Evolutionary conservation across 2,797 vertebrate genomes (phyloP).

Genomic region (Amniataba percoides): DNA sequence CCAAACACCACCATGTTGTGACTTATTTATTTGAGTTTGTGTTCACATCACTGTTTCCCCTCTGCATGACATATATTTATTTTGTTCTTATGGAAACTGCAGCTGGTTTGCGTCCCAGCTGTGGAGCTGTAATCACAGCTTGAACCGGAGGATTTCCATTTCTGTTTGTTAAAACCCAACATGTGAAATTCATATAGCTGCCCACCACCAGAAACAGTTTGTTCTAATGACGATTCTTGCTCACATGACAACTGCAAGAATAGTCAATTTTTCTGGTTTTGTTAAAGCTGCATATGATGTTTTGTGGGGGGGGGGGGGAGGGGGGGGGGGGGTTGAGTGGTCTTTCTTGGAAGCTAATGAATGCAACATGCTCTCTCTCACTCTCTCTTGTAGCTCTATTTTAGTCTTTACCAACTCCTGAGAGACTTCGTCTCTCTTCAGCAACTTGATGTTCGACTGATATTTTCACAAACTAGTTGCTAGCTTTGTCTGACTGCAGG

Average conservation of each 20-base stretch:
- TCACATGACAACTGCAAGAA: slow-evolving; percentile 23
- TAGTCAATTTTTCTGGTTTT: neutral
- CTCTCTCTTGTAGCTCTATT: neutral
- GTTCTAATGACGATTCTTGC: neutral
- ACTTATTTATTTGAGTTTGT: slow-evolving; percentile 50
- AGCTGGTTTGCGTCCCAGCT: slow-evolving; percentile 49
- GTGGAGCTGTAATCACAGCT: slow-evolving; percentile 38
- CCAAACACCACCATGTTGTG: slow-evolving; percentile 6
- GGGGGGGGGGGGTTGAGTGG: too few relatives aligned
- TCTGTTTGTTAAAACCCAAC: slow-evolving; percentile 32
- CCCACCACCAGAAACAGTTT: slow-evolving; percentile 24
- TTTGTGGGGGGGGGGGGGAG: too few relatives aligned
- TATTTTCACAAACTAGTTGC: too few relatives aligned
- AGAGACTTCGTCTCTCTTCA: neutral
- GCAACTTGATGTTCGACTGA: too few relatives aligned
- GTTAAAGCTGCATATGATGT: neutral
- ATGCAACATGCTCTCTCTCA: neutral
- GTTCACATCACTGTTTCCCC: slow-evolving; percentile 39
- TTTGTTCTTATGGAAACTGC: slow-evolving; percentile 65
- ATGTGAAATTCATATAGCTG: slow-evolving; percentile 17
- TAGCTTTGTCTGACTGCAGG: too few relatives aligned
- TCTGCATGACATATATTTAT: slow-evolving; percentile 38
- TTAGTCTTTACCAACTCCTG: neutral
- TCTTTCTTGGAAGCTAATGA: neutral
- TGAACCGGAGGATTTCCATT: slow-evolving; percentile 45